Conservation (phyloP, 2,113 vertebrate species). For the Rhadina sibilatrix region DNA sequence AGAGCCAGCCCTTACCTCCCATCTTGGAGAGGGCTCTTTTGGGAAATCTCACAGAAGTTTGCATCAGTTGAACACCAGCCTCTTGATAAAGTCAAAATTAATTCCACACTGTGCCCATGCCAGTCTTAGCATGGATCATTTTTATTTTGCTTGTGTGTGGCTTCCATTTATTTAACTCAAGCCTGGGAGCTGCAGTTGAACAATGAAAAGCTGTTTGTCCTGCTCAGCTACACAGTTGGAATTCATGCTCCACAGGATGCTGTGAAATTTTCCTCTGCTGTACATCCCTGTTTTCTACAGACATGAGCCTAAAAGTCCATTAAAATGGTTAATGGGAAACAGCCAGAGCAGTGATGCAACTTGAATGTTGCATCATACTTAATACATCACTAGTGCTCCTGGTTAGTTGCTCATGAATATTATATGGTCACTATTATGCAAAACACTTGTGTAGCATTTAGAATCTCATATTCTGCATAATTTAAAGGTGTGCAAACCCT, state of each 20-base stretch:
- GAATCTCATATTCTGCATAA: background rate
- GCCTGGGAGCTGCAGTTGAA: background rate
- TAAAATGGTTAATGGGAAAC: background rate
- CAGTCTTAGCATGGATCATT: background rate
- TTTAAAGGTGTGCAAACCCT: background rate
- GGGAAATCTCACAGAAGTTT: background rate
- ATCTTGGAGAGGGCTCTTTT: background rate
- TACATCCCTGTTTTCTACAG: background rate
- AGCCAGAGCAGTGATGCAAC: background rate
- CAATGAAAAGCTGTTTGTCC: background rate
- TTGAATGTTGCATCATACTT: background rate
- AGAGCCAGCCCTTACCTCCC: background rate
- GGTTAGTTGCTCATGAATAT: background rate
- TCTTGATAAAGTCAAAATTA: background rate
- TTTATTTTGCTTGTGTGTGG: background rate
- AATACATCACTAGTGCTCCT: background rate
- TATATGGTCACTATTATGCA: rapidly evolving
- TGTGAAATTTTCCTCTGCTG: background rate
- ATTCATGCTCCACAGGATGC: background rate
- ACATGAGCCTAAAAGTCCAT: background rate
- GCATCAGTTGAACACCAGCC: background rate
- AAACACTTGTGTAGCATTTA: background rate
- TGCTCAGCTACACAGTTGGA: background rate
- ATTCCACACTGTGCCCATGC: background rate
- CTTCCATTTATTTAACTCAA: background rate